Evolutionary conservation across 2,888 invertebrate genomes (phyloP).

Genomic region (Acanthoscelides obtectus): DNA sequence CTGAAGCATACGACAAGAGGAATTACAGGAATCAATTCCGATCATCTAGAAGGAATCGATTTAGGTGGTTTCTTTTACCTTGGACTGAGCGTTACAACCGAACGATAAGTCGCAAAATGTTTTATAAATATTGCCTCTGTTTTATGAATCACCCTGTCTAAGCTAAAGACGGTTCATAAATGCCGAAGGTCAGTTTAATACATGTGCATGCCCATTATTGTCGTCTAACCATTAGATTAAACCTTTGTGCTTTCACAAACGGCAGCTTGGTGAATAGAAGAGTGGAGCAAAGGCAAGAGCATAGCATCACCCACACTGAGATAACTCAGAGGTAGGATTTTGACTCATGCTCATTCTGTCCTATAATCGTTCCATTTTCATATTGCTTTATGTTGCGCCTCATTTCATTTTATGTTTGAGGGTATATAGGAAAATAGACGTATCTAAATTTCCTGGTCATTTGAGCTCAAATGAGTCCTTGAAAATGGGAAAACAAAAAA

Average conservation of each 20-base stretch:
- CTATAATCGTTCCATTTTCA: conserved; percentile 22
- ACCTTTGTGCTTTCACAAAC: conserved; percentile 9
- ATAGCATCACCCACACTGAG: conserved; percentile 64
- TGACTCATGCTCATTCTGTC: conserved; percentile 8
- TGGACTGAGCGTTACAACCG: too few species aligned
- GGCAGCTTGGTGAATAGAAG: conserved; percentile 63
- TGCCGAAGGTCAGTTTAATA: not conserved
- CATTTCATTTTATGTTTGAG: conserved; percentile 1
- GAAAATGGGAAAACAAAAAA: too few species aligned
- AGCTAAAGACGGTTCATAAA: too few species aligned
- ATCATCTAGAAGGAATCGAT: too few species aligned
- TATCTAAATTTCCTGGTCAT: too few species aligned
- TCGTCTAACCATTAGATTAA: conserved; percentile 29
- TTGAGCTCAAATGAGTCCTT: too few species aligned
- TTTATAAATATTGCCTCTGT: too few species aligned
- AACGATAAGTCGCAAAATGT: too few species aligned
- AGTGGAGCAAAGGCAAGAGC: conserved; percentile 63
- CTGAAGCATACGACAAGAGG: too few species aligned
- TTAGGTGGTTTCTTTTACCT: too few species aligned
- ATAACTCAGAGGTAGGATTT: conserved; percentile 58
- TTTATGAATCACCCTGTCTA: too few species aligned
- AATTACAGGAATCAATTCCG: too few species aligned
- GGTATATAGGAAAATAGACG: not conserved
- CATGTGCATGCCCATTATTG: not conserved
- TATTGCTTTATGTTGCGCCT: not conserved